Conservation (phyloP, 2,888 invertebrate species). For the Agriotes lineatus region DNA sequence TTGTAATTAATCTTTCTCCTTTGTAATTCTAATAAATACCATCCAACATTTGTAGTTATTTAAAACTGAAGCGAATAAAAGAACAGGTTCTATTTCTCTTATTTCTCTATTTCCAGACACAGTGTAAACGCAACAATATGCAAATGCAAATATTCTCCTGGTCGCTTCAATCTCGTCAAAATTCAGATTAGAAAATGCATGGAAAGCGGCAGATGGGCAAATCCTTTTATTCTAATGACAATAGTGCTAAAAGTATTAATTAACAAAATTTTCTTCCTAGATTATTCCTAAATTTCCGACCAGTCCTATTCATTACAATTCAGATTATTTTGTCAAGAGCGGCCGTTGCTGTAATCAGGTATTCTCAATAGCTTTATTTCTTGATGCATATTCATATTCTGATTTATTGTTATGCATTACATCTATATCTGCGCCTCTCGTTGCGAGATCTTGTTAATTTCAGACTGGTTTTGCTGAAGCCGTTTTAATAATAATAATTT, state of each 20-base stretch:
- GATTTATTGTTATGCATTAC: slow-evolving; percentile 60
- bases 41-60: too few relatives aligned
- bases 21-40: too few relatives aligned
- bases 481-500: slow-evolving; percentile 34
- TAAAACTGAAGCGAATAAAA: too few relatives aligned
- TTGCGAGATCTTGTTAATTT: slow-evolving; percentile 53
- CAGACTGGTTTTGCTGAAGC: slow-evolving; percentile 41
- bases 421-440: slow-evolving; percentile 55
- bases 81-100: too few relatives aligned
- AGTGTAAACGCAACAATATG: too few relatives aligned
- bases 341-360: slow-evolving; percentile 50
- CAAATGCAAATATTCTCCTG: too few relatives aligned
- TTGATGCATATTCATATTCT: slow-evolving; percentile 57
- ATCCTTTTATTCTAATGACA: slow-evolving; percentile 7
- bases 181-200: too few relatives aligned
- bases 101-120: too few relatives aligned
- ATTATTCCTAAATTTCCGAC: slow-evolving; percentile 36
- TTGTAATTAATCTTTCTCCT: too few relatives aligned
- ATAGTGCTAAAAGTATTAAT: slow-evolving; percentile 28
- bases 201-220: too few relatives aligned
- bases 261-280: slow-evolving; percentile 34
- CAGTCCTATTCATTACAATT: slow-evolving; percentile 43
- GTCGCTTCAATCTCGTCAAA: too few relatives aligned
- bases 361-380: slow-evolving; percentile 54
- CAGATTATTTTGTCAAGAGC: slow-evolving; percentile 46